Percentiles rank a stretch among this genome's conserved stretches.
phyloP scores from a whole-genome alignment of 2,888 invertebrate species.

The Neoscelio sp. region DNA sequence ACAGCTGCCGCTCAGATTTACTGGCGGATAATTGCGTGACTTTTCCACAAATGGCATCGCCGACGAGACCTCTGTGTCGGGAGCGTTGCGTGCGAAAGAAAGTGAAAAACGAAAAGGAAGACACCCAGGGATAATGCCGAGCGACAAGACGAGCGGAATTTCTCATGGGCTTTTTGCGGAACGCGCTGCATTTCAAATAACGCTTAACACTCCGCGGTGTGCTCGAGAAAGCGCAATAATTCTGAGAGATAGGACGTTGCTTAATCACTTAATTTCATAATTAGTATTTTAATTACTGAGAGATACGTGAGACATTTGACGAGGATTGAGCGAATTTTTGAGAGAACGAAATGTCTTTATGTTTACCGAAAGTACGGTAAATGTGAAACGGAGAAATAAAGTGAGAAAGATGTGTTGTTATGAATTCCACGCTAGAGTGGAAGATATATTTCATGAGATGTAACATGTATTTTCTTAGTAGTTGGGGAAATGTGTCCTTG shows the following conservation, averaged over 20 bases:
- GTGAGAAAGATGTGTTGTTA: neutral
- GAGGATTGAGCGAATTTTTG: neutral
- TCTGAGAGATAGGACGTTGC: constrained; percentile 4
- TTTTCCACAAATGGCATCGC: constrained; percentile 80
- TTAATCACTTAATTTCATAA: constrained; percentile 67
- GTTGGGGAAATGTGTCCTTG: neutral
- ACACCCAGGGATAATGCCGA: constrained; percentile 72
- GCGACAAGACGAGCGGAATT: constrained; percentile 75
- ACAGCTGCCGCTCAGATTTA: constrained; percentile 81
- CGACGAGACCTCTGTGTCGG: constrained; percentile 15
- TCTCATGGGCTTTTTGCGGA: constrained; percentile 65
- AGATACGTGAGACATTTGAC: constrained; percentile 47
- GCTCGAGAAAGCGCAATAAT: constrained; percentile 52
- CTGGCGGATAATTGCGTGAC: constrained; percentile 80
- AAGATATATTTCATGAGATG: neutral
- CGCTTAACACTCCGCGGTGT: constrained; percentile 32
- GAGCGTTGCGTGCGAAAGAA: constrained; percentile 60
- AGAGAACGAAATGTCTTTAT: constrained; percentile 20
- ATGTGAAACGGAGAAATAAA: neutral
- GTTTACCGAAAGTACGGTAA: constrained; percentile 2
- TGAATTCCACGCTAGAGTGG: neutral
- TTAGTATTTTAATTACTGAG: constrained; percentile 51
- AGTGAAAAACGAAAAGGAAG: constrained; percentile 69
- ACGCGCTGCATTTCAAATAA: constrained; percentile 54
- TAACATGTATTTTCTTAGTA: neutral